phyloP scores from a whole-genome alignment of 2,113 vertebrate genomes.

The Takifugu bimaculatus region DNA sequence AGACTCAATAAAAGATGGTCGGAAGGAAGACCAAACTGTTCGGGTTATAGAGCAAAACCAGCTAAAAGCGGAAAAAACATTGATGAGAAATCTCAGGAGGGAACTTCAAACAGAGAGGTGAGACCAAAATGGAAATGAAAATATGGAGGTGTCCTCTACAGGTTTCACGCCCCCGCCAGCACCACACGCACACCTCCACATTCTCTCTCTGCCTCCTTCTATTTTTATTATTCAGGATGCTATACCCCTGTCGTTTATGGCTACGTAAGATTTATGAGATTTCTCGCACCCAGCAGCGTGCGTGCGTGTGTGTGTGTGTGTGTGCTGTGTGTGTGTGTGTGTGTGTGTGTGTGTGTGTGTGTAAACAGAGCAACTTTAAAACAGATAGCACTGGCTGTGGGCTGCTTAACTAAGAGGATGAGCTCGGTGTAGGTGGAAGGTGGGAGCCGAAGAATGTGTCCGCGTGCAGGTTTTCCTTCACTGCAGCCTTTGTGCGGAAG shows the following conservation, averaged over 20 bases:
- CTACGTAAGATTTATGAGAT: constrained; percentile 82
- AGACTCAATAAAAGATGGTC: too few relatives aligned
- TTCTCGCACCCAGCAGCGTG: constrained; percentile 57
- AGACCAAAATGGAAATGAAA: constrained; percentile 50
- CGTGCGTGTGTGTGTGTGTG: constrained; percentile 26
- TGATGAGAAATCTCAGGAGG: constrained; percentile 20
- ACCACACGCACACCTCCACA: constrained; percentile 27
- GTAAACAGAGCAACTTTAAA: constrained; percentile 77
- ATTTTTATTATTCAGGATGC: constrained; percentile 78
- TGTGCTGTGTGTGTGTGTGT: constrained; percentile 21
- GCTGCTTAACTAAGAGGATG: constrained; percentile 72
- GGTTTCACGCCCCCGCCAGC: constrained; percentile 24
- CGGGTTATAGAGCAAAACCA: constrained; percentile 28
- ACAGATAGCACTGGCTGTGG: constrained; percentile 70
- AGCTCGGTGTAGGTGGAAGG: constrained; percentile 81
- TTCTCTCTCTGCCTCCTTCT: constrained; percentile 44
- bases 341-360: constrained; percentile 45
- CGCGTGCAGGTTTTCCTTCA: constrained; percentile 78
- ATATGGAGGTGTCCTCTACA: constrained; percentile 42
- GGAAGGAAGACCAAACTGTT: constrained; percentile 18
- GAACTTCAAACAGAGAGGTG: constrained; percentile 18
- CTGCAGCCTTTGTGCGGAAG: constrained; percentile 43
- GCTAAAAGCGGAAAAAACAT: constrained; percentile 15
- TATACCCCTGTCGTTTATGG: constrained; percentile 75
- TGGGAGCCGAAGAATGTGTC: constrained; percentile 80